Percentiles rank a stretch among this genome's conserved stretches.
Conservation (phyloP, 1,140 invertebrate genomes). For the Eciton burchellii region DNA sequence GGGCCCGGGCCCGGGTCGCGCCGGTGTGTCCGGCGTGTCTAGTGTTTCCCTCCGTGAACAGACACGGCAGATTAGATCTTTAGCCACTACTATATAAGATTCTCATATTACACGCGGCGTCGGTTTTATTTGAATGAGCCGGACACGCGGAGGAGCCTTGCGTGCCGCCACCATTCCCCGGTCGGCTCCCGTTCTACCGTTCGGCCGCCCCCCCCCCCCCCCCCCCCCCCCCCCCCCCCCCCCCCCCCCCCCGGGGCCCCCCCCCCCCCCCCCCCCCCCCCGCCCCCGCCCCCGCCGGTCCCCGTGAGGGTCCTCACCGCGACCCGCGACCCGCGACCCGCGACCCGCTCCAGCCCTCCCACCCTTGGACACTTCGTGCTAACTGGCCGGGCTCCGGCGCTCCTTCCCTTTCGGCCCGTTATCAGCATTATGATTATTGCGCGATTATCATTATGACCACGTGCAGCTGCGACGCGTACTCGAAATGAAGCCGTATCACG, state of each 20-base stretch:
- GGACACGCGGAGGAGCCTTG: slow-evolving; percentile 71
- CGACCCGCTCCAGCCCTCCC: slow-evolving; percentile 14
- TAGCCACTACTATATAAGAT: slow-evolving; percentile 82
- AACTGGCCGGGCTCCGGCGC: slow-evolving; percentile 4
- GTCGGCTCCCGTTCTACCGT: slow-evolving; percentile 80
- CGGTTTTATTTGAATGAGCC: slow-evolving; percentile 73
- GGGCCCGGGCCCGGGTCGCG: slow-evolving; percentile 62
- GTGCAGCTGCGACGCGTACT: slow-evolving; percentile 61
- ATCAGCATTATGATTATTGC: slow-evolving; percentile 74
- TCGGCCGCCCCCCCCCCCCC: slow-evolving; percentile 27
- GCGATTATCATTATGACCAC: slow-evolving; percentile 75
- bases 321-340: too few species aligned
- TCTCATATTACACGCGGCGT: slow-evolving; percentile 82
- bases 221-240: too few species aligned
- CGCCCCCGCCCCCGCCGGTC: too few species aligned
- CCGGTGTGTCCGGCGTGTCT: slow-evolving; percentile 77
- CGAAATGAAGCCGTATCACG: slow-evolving; percentile 76
- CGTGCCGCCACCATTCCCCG: slow-evolving; percentile 73
- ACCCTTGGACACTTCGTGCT: background rate
- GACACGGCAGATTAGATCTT: slow-evolving; percentile 83
- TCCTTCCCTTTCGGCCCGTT: slow-evolving; percentile 30
- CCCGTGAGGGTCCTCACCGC: too few species aligned
- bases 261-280: too few species aligned
- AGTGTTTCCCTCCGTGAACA: slow-evolving; percentile 82
- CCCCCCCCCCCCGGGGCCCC: too few species aligned